A percentile compares a stretch with the other conserved stretches of the same genome.
Evolutionary conservation across 2,888 invertebrate species (phyloP).

Genomic region (Parapristionchus giblindavisi): DNA sequence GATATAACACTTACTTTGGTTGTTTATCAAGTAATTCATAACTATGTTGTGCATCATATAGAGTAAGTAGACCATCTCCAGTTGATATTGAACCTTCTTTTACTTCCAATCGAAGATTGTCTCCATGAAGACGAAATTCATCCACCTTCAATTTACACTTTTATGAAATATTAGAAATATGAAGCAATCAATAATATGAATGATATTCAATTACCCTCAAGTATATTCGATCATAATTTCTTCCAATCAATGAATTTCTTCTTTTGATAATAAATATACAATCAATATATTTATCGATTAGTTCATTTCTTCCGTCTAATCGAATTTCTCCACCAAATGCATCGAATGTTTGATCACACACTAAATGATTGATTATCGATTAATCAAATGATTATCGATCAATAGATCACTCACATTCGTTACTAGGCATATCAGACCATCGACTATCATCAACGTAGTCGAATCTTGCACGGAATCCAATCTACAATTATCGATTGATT

Average conservation of each 20-base stretch:
- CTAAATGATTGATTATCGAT: too few relatives aligned
- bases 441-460: conserved; percentile 44
- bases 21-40: conserved; percentile 18
- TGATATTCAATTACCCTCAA: conserved; percentile 11
- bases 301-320: conserved; percentile 40
- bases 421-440: conserved; percentile 44
- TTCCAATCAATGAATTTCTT: conserved; percentile 18
- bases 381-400: too few relatives aligned
- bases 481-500: conserved; percentile 5
- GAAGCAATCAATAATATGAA: neutral
- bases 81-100: conserved; percentile 13
- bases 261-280: conserved; percentile 54
- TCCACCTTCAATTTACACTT: neutral
- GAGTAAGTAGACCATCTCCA: conserved; percentile 17
- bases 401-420: conserved; percentile 36
- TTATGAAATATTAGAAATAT: neutral
- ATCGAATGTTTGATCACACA: conserved; percentile 53
- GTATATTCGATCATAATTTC: conserved; percentile 16
- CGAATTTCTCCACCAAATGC: conserved; percentile 48
- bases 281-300: conserved; percentile 48
- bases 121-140: conserved; percentile 19
- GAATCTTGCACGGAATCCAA: conserved; percentile 53
- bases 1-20: neutral
- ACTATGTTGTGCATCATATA: conserved; percentile 27
- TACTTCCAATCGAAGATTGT: conserved; percentile 28